Evolutionary conservation across 1,140 invertebrate species (phyloP), one percentile per base, ranked within the genome.

Genomic region (Leptestheria dahalacensis): DNA sequence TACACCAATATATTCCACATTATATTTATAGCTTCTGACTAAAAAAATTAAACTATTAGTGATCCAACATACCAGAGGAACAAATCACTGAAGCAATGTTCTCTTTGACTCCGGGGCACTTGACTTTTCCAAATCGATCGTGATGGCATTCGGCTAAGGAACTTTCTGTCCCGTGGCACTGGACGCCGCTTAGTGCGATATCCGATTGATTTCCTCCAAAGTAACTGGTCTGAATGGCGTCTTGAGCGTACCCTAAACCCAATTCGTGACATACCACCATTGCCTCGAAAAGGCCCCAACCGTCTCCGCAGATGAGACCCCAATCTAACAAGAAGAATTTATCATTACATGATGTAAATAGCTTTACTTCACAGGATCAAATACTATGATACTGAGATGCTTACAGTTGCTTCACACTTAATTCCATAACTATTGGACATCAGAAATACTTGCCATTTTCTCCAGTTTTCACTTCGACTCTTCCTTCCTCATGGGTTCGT

Each of bases 291-390:
- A 91, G 67, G 1, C 85, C 84, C 88, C 88, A 95, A 26, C 86
- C 86, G 68, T 91, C 88, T 4, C 84, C 85, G 70, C 92, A 96
- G 23, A 95, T 79, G 11, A 82, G 78, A n/a, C 88, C 82, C 90
- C 90, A 95, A 21, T 68, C 70, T 74, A 15, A 6, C 6, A 41
- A 15, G 15, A 41, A 41, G 6, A 9, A 15, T 41, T 41, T 41
- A n/a, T n/a, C n/a, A n/a, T n/a, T n/a, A n/a, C n/a, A n/a, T n/a
- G n/a, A n/a, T n/a, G n/a, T n/a, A n/a, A n/a, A n/a, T n/a, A n/a
- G n/a, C n/a, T n/a, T n/a, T n/a, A n/a, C n/a, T n/a, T n/a, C n/a
- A n/a, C n/a, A n/a, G n/a, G n/a, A n/a, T n/a, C n/a, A n/a, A n/a
- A n/a, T n/a, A n/a, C n/a, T n/a, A n/a, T n/a, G n/a, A n/a, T n/a